Conservation (phyloP, 2,113 vertebrate genomes). For the Rattus norvegicus region GRCr8 NC_086020.1:222995501-222996000, state of each 20-base stretch:
- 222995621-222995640: not conserved
- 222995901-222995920: not conserved
- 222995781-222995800: not conserved
- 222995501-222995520: not conserved
- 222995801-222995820: not conserved
- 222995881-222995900: not conserved
- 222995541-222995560: not conserved
- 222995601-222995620: not conserved
- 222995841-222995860: not conserved
- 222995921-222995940: not conserved
- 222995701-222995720: not conserved
- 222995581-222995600: not conserved
- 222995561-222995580: not conserved
- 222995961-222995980: not conserved
- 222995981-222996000: not conserved
- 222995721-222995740: not conserved
- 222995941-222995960: not conserved
- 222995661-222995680: not conserved
- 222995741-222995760: not conserved
- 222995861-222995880: not conserved
- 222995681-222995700: not conserved
- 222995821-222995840: no score
- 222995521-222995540: not conserved
- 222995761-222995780: not conserved
- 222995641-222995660: not conserved